These are phyloP conservation scores for Ashinkailepas kermadecensis DNA, from an alignment of 2,888 invertebrate genomes.

Conservation along the genomic window DNA sequence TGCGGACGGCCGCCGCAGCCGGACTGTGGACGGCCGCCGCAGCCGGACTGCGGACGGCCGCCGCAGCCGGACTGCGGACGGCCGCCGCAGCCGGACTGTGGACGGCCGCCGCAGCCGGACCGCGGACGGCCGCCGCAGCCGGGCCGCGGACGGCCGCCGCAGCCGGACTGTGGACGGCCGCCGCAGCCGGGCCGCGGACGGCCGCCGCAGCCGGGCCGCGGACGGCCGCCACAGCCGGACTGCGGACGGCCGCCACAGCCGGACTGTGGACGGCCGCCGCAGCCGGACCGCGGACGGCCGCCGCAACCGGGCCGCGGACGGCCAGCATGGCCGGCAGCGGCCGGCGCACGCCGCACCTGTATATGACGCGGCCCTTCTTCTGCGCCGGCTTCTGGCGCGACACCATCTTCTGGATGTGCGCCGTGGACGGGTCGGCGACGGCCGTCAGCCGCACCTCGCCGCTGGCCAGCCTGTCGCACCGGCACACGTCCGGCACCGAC, in stretches of 20 bases:
- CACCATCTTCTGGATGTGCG: slow-evolving; percentile 18
- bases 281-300: not conserved
- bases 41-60: not conserved
- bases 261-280: not conserved
- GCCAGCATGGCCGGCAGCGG: not conserved
- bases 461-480: not conserved
- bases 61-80: not conserved
- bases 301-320: not conserved
- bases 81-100: too few relatives aligned
- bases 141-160: not conserved
- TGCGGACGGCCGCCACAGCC: not conserved
- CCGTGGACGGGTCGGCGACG: slow-evolving; percentile 5
- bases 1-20: not conserved
- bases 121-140: not conserved
- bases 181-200: not conserved
- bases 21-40: too few relatives aligned
- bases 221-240: not conserved
- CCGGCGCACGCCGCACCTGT: not conserved
- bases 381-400: slow-evolving; percentile 17
- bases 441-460: not conserved
- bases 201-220: not conserved
- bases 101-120: not conserved
- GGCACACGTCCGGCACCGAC: slow-evolving; percentile 18
- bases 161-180: too few relatives aligned
- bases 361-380: not conserved